Evolutionary conservation across 2,797 vertebrate species (phyloP).

Genomic region (Poeciliopsis gracilis): DNA sequence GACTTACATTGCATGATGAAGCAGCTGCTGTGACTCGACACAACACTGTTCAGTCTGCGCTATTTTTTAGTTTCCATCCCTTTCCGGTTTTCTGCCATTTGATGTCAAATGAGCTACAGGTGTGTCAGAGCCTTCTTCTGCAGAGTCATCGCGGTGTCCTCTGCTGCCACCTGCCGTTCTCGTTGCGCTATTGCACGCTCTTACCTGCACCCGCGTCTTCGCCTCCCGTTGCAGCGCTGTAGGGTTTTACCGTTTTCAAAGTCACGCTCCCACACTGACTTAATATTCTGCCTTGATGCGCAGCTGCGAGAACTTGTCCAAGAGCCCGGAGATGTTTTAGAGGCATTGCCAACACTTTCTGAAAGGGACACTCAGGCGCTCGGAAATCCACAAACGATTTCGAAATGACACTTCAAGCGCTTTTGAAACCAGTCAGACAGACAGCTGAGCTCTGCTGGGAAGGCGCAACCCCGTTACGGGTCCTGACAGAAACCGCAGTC

Average conservation of each 20-base stretch:
- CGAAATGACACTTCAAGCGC: neutral
- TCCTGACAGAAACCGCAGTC: constrained; percentile 34
- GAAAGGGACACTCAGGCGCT: accelerated
- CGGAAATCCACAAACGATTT: neutral
- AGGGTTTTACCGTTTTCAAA: neutral
- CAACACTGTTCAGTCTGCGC: neutral
- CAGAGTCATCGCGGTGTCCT: neutral
- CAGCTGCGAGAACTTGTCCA: neutral
- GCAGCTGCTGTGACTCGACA: neutral
- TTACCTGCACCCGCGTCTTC: constrained; percentile 35
- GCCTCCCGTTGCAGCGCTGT: constrained; percentile 20
- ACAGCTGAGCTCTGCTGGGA: neutral
- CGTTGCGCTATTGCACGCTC: neutral
- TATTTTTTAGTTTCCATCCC: neutral
- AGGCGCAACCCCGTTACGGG: constrained; percentile 9
- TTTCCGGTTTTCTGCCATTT: neutral
- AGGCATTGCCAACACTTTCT: constrained; percentile 36
- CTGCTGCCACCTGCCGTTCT: constrained; percentile 42
- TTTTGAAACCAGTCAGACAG: neutral
- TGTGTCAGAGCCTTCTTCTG: neutral
- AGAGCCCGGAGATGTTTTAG: constrained; percentile 11
- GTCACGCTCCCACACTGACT: neutral
- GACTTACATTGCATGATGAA: neutral
- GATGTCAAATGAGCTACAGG: neutral
- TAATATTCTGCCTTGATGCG: neutral